These are phyloP conservation scores for Mesocentrotus franciscanus DNA, from an alignment of 53 echinoderm and acorn worm genomes.

Conservation along the genomic window DNA sequence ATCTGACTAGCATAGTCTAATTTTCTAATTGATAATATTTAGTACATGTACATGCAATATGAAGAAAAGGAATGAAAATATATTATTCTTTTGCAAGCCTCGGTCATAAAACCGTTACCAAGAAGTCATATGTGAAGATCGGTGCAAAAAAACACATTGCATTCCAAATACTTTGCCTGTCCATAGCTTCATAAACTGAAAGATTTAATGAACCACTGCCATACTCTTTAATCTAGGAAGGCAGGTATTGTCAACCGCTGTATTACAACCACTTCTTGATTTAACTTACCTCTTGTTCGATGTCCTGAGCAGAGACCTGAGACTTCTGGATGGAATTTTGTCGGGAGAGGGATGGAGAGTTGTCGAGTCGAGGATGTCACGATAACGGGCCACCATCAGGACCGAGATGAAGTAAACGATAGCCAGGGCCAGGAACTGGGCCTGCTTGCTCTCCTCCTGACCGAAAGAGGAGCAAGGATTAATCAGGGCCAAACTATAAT, in stretches of 20 bases:
- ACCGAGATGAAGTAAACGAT: conserved; percentile 99
- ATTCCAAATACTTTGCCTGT: no score
- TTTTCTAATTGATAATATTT: no score
- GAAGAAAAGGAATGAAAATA: no score
- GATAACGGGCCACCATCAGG: conserved; percentile 98
- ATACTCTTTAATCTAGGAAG: not conserved
- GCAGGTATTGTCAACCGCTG: not conserved
- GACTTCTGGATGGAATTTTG: conserved; percentile 85
- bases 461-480: conserved; percentile 17
- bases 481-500: not conserved
- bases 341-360: conserved; percentile 80
- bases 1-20: no score
- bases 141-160: no score
- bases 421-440: conserved; percentile 97
- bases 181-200: no score
- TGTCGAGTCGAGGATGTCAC: conserved; percentile 97
- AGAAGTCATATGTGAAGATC: no score
- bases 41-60: no score
- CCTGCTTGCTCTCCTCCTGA: conserved; percentile 99
- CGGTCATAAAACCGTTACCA: no score
- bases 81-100: no score
- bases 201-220: not conserved
- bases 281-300: conserved; percentile 61
- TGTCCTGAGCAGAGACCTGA: conserved; percentile 52
- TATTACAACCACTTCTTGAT: not conserved